A percentile compares a stretch with the other conserved stretches of the same genome.
Conservation (phyloP, 2,797 vertebrate species). For the Acrocephalus scirpaceus region DNA sequence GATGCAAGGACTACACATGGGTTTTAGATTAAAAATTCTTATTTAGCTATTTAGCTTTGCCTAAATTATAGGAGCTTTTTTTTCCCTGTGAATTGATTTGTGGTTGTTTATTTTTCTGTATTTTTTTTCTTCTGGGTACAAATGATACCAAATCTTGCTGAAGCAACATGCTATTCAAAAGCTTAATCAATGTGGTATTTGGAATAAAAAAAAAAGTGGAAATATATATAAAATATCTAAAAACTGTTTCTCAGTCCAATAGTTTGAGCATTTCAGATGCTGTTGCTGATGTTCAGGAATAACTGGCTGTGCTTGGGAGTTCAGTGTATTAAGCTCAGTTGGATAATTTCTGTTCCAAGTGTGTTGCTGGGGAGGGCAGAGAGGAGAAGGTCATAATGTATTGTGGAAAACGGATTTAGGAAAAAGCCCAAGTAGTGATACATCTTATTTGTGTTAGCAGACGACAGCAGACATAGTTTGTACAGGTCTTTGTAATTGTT, state of each 20-base stretch:
- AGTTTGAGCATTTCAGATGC: neutral
- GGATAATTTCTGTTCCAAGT: neutral
- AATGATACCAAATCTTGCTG: neutral
- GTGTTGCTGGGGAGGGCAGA: neutral
- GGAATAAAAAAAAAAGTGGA: neutral
- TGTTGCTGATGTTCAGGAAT: neutral
- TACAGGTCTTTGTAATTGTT: neutral
- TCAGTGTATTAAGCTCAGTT: neutral
- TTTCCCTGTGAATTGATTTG: neutral
- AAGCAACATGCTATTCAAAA: neutral
- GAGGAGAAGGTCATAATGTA: neutral
- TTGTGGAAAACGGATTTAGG: neutral
- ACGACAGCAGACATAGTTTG: neutral
- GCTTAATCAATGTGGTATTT: neutral
- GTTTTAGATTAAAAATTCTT: constrained; percentile 1
- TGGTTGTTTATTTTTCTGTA: neutral
- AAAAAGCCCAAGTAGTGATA: neutral
- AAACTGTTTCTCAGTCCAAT: neutral
- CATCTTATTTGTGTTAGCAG: neutral
- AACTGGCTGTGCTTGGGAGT: neutral
- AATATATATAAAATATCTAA: neutral
- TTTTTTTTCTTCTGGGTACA: neutral
- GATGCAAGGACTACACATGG: constrained; percentile 29
- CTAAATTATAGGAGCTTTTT: neutral
- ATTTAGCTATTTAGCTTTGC: constrained; percentile 10